A percentile compares a stretch with the other conserved stretches of the same genome.
Evolutionary conservation across 2,797 vertebrate genomes (phyloP).

Genomic region (Gambusia yucatana): DNA sequence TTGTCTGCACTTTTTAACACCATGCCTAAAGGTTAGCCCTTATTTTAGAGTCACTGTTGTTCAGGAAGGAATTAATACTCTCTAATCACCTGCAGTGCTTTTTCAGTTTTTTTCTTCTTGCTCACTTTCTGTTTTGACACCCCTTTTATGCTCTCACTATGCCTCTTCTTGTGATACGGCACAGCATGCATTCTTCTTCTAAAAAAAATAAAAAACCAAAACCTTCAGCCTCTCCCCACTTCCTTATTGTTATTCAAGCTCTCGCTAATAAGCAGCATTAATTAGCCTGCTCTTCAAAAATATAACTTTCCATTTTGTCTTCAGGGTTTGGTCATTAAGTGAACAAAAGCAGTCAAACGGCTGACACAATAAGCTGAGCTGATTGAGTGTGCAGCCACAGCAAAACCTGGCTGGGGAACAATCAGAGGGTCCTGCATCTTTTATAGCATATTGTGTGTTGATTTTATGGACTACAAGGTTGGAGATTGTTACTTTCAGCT

Average conservation of each 20-base stretch:
- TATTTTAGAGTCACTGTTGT: constrained; percentile 32
- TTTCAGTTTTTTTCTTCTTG: constrained; percentile 21
- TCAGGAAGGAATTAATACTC: constrained; percentile 35
- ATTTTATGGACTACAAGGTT: constrained; percentile 14
- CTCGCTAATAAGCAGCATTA: constrained; percentile 64
- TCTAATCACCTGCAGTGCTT: constrained; percentile 35
- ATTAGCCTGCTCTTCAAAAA: constrained; percentile 72
- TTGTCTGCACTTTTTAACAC: constrained; percentile 22
- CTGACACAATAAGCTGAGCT: constrained; percentile 52
- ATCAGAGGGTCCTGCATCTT: constrained; percentile 24
- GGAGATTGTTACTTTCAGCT: background rate
- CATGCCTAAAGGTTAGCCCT: constrained; percentile 24
- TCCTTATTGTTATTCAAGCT: constrained; percentile 48
- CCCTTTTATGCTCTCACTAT: constrained; percentile 33
- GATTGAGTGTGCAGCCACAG: constrained; percentile 44
- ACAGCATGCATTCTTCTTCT: constrained; percentile 38
- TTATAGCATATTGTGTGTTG: constrained; percentile 20
- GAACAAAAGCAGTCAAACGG: constrained; percentile 61
- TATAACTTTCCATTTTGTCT: constrained; percentile 60
- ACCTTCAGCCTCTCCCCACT: constrained; percentile 43
- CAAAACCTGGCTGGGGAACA: constrained; percentile 35
- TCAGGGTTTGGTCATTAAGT: constrained; percentile 59
- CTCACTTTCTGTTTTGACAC: constrained; percentile 44
- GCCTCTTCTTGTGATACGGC: constrained; percentile 53
- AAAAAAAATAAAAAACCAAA: constrained; percentile 20